Evolutionary conservation across 2,113 vertebrate species (phyloP).

Genomic region (Mirounga angustirostris): DNA sequence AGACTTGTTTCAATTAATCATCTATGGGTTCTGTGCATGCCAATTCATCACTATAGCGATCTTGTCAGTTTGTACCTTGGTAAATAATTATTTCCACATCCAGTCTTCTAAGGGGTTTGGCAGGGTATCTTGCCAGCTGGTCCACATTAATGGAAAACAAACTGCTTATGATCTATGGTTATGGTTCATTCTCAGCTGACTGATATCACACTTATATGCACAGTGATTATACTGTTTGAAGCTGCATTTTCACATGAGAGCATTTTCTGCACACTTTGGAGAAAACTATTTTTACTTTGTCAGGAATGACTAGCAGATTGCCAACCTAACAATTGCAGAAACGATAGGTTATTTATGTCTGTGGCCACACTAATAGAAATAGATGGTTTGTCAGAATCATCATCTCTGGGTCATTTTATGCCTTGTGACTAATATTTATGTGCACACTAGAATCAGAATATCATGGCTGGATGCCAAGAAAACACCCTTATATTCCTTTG

Average conservation of each 20-base stretch:
- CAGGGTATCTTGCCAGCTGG: slow-evolving; percentile 71
- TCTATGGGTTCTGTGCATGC: slow-evolving; percentile 66
- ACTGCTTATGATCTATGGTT: slow-evolving; percentile 62
- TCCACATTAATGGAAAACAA: slow-evolving; percentile 66
- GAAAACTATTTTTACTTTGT: slow-evolving; percentile 46
- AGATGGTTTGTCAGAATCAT: slow-evolving; percentile 20
- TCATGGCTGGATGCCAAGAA: background rate
- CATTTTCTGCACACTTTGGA: background rate
- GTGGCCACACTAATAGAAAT: slow-evolving; percentile 52
- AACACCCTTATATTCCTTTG: background rate
- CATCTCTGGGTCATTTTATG: slow-evolving; percentile 16
- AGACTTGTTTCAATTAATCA: slow-evolving; percentile 77
- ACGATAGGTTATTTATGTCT: background rate
- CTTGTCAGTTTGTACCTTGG: slow-evolving; percentile 65
- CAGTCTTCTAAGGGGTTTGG: slow-evolving; percentile 65
- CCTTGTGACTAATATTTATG: background rate
- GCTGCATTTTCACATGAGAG: slow-evolving; percentile 41
- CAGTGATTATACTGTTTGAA: slow-evolving; percentile 29
- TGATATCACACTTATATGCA: slow-evolving; percentile 39
- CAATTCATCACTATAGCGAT: slow-evolving; percentile 83
- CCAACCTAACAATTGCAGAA: background rate
- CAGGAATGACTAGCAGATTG: slow-evolving; percentile 45
- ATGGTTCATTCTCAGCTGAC: background rate
- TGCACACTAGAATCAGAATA: slow-evolving; percentile 20
- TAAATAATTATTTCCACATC: slow-evolving; percentile 83